Evolutionary conservation across 2,113 vertebrate species (phyloP).

Genomic region (Hepsetus odoe): DNA sequence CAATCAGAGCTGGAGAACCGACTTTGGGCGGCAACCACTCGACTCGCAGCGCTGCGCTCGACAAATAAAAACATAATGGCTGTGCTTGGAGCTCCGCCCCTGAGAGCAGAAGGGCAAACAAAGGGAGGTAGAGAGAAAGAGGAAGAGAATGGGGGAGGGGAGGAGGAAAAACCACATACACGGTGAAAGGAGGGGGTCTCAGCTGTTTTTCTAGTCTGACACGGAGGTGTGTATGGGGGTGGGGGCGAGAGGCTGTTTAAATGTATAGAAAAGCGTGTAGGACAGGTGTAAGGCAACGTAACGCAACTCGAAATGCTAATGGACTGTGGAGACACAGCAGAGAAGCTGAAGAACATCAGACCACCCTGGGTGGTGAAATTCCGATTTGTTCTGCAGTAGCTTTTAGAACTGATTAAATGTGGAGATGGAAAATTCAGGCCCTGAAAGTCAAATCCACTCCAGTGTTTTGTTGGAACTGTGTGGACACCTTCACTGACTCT

Average conservation of each 20-base stretch:
- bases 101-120: conserved; percentile 45
- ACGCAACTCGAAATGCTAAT: too few relatives aligned
- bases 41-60: too few relatives aligned
- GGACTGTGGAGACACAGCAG: neutral
- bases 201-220: conserved; percentile 31
- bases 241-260: conserved; percentile 1
- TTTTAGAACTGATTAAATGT: neutral
- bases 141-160: conserved; percentile 12
- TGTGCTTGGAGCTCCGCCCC: too few relatives aligned
- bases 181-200: conserved; percentile 9
- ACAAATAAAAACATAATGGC: too few relatives aligned
- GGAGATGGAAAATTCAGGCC: too few relatives aligned
- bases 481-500: too few relatives aligned
- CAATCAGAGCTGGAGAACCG: conserved; percentile 59
- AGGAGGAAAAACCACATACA: conserved; percentile 4
- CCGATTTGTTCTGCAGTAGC: neutral
- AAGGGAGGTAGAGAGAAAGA: conserved; percentile 31
- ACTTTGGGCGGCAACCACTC: conserved; percentile 70
- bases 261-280: neutral
- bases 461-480: too few relatives aligned
- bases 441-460: too few relatives aligned
- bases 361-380: neutral
- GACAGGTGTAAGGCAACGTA: neutral
- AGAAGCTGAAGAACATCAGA: neutral
- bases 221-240: neutral